These are phyloP conservation scores for Acanthochromis polyacanthus DNA, from an alignment of 2,113 vertebrate species.

Conservation along the genomic window DNA sequence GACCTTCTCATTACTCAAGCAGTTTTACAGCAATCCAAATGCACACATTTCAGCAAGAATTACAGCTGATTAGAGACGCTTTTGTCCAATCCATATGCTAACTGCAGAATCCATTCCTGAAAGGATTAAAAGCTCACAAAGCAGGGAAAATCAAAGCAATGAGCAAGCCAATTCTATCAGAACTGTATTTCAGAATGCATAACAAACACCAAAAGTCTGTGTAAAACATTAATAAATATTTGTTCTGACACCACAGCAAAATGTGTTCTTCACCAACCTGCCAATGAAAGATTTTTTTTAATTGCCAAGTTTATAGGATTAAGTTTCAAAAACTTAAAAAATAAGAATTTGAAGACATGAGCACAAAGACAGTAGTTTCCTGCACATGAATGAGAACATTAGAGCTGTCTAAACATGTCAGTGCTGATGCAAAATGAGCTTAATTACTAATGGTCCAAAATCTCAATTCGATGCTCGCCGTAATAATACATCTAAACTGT, in stretches of 20 bases:
- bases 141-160: neutral
- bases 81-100: neutral
- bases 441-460: neutral
- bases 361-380: neutral
- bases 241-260: too few species aligned
- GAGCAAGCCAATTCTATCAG: neutral
- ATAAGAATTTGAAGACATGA: neutral
- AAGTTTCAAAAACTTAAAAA: too few species aligned
- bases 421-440: neutral
- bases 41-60: conserved; percentile 3
- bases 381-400: neutral
- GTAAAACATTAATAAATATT: too few species aligned
- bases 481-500: neutral
- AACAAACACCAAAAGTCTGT: neutral
- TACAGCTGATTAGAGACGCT: conserved; percentile 1
- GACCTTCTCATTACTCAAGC: neutral
- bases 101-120: neutral
- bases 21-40: neutral
- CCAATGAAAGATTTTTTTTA: too few species aligned
- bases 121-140: conserved; percentile 6
- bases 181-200: neutral
- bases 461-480: neutral
- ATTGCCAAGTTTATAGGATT: too few species aligned
- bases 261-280: too few species aligned
- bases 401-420: neutral